Evolutionary conservation across 2,888 invertebrate genomes (phyloP).

Genomic region (Scaptomyza reducta): DNA sequence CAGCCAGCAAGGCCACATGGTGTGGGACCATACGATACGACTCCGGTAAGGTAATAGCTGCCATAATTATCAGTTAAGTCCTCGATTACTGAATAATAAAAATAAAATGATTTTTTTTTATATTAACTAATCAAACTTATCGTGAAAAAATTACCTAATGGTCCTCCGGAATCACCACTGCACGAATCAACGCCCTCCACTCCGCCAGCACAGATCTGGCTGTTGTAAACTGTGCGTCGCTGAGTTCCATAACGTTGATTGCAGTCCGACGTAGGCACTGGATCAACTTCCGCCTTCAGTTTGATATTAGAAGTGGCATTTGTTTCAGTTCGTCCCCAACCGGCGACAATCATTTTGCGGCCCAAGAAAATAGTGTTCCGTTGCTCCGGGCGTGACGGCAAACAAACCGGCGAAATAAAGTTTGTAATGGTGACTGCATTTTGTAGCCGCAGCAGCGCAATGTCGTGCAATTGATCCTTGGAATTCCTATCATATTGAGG

Average conservation of each 20-base stretch:
- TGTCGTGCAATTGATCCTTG: constrained; percentile 88
- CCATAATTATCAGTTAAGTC: constrained; percentile 68
- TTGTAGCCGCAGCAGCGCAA: constrained; percentile 88
- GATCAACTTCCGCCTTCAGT: constrained; percentile 85
- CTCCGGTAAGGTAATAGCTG: constrained; percentile 86
- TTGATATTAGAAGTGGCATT: constrained; percentile 85
- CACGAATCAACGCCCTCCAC: constrained; percentile 86
- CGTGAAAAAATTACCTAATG: constrained; percentile 65
- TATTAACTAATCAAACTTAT: not conserved
- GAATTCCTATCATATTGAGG: constrained; percentile 86
- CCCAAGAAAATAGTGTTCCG: constrained; percentile 81
- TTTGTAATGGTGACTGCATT: constrained; percentile 85
- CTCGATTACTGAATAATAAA: constrained; percentile 82
- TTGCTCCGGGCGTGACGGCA: constrained; percentile 84
- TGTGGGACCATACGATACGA: constrained; percentile 88
- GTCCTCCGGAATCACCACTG: constrained; percentile 87
- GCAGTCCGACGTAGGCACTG: constrained; percentile 85
- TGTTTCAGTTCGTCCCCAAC: constrained; percentile 88
- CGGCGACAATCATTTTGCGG: constrained; percentile 85
- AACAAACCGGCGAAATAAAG: constrained; percentile 87
- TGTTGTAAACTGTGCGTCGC: constrained; percentile 83
- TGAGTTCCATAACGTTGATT: constrained; percentile 85
- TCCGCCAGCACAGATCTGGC: constrained; percentile 87
- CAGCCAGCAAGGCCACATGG: constrained; percentile 86
- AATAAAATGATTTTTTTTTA: not conserved